Evolutionary conservation across 37 sponge, comb jelly and placozoan species (phyloP), one percentile per base, ranked within the genome.

Genomic region (Corticium candelabrum): DNA sequence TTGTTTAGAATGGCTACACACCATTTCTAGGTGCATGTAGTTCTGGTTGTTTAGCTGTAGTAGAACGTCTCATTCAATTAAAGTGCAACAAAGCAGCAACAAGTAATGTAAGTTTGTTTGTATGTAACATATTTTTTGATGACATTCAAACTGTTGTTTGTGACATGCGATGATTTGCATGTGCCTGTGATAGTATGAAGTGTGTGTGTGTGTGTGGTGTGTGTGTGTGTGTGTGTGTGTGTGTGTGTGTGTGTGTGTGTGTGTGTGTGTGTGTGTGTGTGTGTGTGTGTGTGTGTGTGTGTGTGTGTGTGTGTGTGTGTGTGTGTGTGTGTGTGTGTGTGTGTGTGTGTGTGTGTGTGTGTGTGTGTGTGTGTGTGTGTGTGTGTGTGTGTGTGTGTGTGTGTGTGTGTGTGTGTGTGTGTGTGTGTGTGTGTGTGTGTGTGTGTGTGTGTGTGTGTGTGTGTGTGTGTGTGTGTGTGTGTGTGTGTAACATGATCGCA

Each of bases 401-500:
- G 50, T 77, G 77, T 77, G 50, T 77, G 77, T 77, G 77, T 77
- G 77, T 77, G 77, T 77, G 77, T 77, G 76, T 33, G 77, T 77
- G 77, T 77, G 77, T 77, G 77, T 77, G 77, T 77, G 77, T 77
- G 50, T 77, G 77, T 77, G 50, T 77, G 77, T 77, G 77, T 77
- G 77, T 77, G 77, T 77, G 77, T 77, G 77, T 77, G 77, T 77
- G 62, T 50, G 62, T 50, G 62, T 4, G 77, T 77, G 77, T 77
- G 77, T 77, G 77, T 77, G 77, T 77, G 77, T 77, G 77, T 77
- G 77, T 77, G 77, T 77, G 77, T 77, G 77, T 77, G 77, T 77
- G 77, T 77, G 77, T 77, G 77, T 77, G 77, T 77, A 67, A 56
- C 62, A 56, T 56, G n/a, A n/a, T n/a, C n/a, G n/a, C n/a, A n/a